Conservation (phyloP, 2,113 vertebrate genomes). For the Xyliphius kryptos region DNA sequence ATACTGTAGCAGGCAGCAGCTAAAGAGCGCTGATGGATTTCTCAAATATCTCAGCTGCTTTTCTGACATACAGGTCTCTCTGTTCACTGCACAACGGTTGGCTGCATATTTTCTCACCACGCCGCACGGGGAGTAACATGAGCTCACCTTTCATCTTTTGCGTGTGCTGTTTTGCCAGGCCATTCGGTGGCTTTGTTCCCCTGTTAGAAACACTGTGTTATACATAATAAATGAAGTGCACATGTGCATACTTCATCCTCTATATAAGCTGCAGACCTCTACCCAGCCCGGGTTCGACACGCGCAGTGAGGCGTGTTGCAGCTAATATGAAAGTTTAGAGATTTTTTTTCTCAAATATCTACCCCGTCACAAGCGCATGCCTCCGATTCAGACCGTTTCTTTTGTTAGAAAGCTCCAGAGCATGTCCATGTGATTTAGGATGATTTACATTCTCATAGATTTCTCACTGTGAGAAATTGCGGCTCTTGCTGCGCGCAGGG, state of each 20-base stretch:
- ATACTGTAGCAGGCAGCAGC: conserved; percentile 17
- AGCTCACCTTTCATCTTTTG: neutral
- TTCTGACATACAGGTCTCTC: conserved; percentile 13
- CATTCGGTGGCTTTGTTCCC: neutral
- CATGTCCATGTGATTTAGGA: conserved; percentile 4
- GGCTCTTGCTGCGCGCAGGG: conserved; percentile 15
- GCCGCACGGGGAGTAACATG: neutral
- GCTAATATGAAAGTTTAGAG: neutral
- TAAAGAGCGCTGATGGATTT: conserved; percentile 22
- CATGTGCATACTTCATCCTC: conserved; percentile 13
- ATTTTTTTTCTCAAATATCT: too few species aligned
- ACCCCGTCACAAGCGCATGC: neutral
- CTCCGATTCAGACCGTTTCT: neutral
- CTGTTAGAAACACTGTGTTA: conserved; percentile 1
- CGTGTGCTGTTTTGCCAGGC: neutral
- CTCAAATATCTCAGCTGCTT: conserved; percentile 19
- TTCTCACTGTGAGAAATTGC: conserved; percentile 4
- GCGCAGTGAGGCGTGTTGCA: conserved; percentile 16
- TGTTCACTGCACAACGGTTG: neutral
- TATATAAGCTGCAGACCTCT: neutral
- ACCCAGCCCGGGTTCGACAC: conserved; percentile 10
- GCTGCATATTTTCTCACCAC: neutral
- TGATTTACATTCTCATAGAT: conserved; percentile 17
- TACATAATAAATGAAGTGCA: conserved; percentile 15
- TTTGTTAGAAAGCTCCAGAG: neutral